Evolutionary conservation across 2,888 invertebrate species (phyloP), one percentile per base, ranked within the genome.

Genomic region (Uloborus plumipes): DNA sequence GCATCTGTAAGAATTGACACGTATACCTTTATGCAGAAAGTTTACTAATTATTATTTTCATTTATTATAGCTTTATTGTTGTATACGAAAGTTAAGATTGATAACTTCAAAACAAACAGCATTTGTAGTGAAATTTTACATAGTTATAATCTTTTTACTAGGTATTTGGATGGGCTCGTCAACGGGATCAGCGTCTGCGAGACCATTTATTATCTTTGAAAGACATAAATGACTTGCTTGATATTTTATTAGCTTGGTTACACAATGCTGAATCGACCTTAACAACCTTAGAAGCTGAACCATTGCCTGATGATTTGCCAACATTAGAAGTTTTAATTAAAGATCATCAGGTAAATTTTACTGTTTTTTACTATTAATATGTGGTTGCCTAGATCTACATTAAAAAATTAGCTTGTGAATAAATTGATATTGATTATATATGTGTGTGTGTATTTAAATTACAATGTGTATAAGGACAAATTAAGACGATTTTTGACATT

Each of bases 161-260:
- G 89, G 86, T 89, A 73, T 88, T 88, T 50, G 86, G 87, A 65
- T 88, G 88, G 88, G 87, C 89, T 66, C 91, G 93, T 88, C 94
- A 96, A 89, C 92, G 97, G 22, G 94, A 95, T 87, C 92, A 93
- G 87, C 94, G 95, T 89, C 91, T 99, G 85, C 93, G 94, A 82
- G 92, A 94, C 73, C 97, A 97, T 88, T 92, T 98, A 91, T 86
- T 88, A 6, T 93, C 93, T 71, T 91, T 95, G 59, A 92, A 94
- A 88, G 95, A 96, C 88, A 92, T 97, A 87, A 96, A 96, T 87
- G 93, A 94, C 64, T 93, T 95, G 73, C 91, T 99, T 84, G 97
- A 98, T 88, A 97, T 98, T 88, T 91, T 99, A 79, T 92, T 98
- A 84, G 93, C 94, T n/a, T 99, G 98, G 97, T 92, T 99, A 85